Evolutionary conservation across 2,797 vertebrate genomes (phyloP), one percentile per base, ranked within the genome.

Genomic region (Lithobates sylvaticus): DNA sequence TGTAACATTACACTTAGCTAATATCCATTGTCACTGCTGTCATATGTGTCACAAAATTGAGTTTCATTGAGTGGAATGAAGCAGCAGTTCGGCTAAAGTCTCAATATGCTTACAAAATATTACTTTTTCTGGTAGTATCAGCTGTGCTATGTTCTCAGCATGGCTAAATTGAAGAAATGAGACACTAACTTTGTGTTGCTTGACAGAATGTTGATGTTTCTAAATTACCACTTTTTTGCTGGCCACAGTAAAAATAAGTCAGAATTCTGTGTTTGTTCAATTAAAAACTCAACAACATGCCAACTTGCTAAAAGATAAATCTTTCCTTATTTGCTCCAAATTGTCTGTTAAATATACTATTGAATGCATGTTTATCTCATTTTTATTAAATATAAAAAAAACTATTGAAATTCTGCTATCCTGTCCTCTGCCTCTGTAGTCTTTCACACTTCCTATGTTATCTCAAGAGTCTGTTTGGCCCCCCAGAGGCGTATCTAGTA

Each of bases 51-150:
- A 87, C 61, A 87, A 61, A 73, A 69, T 21, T 87, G 81, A 84
- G 82, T 34, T 79, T 87, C 76, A 87, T 87, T 87, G 76, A 70
- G 29, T 84, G 70, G 61, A 87, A 87, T 87, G 76, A 87, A 61
- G 86, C 64, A 61, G 42, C 79, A 69, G 18, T 61, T 61, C 7
- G 21, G 29, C 58, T 87, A 18, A 78, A 58, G 74, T 82, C 36
- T 81, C 72, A 61, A 86, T 86, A 72, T 70, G 6, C 27, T 75
- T 47, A 26, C 72, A 9, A 76, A 86, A 69, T 70, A 67, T 42
- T 15, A 58, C 44, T 27, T 74, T 85, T 75, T 85, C 29, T 23
- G 36, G 18, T 61, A 65, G 50, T 16, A 65, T 7, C 58, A 58
- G 29, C 13, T 27, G 21, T 71, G 34, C 67, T 81, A 54, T n/a